These are phyloP conservation scores for Catharus bicknelli DNA, from an alignment of 2,113 vertebrate species.

Conservation along the genomic window DNA sequence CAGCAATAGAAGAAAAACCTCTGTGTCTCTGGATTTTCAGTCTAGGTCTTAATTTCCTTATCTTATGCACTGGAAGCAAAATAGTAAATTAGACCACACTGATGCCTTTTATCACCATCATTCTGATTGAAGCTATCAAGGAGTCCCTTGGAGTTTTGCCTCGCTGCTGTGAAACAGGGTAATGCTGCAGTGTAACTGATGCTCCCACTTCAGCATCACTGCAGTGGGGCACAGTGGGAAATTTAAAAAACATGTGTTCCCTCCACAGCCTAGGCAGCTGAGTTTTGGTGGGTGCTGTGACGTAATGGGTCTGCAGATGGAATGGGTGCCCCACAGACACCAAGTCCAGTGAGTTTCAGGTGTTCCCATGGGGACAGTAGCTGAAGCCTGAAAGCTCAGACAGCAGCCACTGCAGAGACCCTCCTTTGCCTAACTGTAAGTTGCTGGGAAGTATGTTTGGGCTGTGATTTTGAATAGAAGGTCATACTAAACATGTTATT, in stretches of 20 bases:
- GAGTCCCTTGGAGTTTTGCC: background rate
- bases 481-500: background rate
- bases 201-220: rapidly evolving
- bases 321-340: background rate
- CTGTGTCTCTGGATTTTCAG: background rate
- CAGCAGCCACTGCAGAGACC: background rate
- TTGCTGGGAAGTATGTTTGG: background rate
- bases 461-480: background rate
- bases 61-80: background rate
- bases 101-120: background rate
- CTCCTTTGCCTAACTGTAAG: background rate
- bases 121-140: background rate
- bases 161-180: background rate
- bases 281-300: background rate
- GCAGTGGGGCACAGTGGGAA: background rate
- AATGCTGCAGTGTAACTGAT: background rate
- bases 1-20: background rate
- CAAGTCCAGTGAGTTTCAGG: background rate
- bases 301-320: background rate
- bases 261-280: background rate
- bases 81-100: background rate
- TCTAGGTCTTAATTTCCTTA: background rate
- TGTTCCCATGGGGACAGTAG: background rate
- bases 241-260: rapidly evolving
- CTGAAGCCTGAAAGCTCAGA: background rate